phyloP scores from a whole-genome alignment of 2,113 vertebrate species.

The Syngnathus floridae region DNA sequence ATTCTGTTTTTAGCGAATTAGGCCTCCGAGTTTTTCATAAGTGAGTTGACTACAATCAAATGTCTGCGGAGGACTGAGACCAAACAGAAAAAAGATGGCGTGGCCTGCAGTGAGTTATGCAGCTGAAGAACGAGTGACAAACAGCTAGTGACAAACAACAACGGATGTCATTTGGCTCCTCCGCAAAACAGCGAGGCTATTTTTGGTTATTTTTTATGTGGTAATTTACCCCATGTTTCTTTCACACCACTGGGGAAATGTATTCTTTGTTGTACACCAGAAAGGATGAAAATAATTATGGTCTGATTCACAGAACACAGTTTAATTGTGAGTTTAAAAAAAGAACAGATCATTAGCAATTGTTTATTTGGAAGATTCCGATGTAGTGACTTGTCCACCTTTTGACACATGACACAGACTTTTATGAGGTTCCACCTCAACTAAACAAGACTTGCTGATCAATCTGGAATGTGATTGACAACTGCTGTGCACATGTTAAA shows the following conservation, averaged over 20 bases:
- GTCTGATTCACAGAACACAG: conserved; percentile 36
- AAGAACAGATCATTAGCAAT: conserved; percentile 18
- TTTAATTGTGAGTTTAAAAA: conserved; percentile 30
- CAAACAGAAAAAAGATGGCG: conserved; percentile 1
- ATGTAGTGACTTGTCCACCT: conserved; percentile 23
- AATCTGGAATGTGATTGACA: conserved; percentile 26
- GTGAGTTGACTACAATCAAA: neutral
- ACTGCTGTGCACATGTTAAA: conserved; percentile 33
- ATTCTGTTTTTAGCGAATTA: neutral
- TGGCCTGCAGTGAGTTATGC: neutral
- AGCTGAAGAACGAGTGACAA: conserved; percentile 19
- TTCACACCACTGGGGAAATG: conserved; percentile 21
- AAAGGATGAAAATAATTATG: conserved; percentile 28
- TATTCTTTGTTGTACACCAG: conserved; percentile 8
- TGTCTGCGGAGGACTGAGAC: neutral
- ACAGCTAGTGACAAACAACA: neutral
- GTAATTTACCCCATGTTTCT: conserved; percentile 9
- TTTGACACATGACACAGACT: conserved; percentile 9
- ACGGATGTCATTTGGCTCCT: neutral
- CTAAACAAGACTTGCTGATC: conserved; percentile 9
- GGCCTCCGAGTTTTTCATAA: neutral
- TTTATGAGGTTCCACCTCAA: neutral
- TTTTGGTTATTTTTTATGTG: conserved; percentile 33
- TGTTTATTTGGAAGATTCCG: conserved; percentile 17
- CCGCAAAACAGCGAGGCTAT: conserved; percentile 14